Percentiles rank a stretch among this genome's conserved stretches.
These are phyloP conservation scores for Scolopax rusticola DNA, from an alignment of 2,797 vertebrate genomes.

Conservation along the genomic window DNA sequence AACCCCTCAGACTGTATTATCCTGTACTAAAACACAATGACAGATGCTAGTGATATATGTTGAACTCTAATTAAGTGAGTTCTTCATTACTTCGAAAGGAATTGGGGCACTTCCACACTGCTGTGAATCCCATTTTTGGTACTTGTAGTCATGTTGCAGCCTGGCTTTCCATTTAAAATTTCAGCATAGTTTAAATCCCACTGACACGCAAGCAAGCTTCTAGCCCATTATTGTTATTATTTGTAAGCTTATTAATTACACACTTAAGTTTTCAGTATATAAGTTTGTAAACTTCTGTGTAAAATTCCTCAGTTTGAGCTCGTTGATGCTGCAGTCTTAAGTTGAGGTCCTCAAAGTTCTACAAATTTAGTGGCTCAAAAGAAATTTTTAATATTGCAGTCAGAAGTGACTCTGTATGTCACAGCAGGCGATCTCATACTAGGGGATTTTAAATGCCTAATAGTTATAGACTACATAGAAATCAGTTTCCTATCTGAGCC, in stretches of 20 bases:
- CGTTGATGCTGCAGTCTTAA: not conserved
- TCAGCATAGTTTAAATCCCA: not conserved
- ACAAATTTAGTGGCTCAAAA: not conserved
- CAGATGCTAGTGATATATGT: not conserved
- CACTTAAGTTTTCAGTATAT: not conserved
- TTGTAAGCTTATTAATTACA: not conserved
- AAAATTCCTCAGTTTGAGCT: not conserved
- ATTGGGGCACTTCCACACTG: not conserved
- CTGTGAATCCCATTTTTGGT: not conserved
- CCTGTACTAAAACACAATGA: not conserved
- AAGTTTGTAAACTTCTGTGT: not conserved
- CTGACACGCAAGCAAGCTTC: not conserved
- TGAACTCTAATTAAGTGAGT: not conserved
- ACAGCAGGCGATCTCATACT: not conserved
- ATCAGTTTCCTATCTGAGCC: conserved; percentile 28
- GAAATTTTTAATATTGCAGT: not conserved
- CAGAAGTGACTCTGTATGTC: conserved; percentile 3
- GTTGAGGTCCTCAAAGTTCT: not conserved
- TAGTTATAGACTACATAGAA: conserved; percentile 12
- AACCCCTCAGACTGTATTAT: not conserved
- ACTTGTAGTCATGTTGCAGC: not conserved
- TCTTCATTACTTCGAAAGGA: not conserved
- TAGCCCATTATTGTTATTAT: not conserved
- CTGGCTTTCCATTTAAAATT: not conserved
- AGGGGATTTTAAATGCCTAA: conserved; percentile 34